These are phyloP conservation scores for Aphidoletes aphidimyza DNA, from an alignment of 2,888 invertebrate genomes.

Conservation along the genomic window DNA sequence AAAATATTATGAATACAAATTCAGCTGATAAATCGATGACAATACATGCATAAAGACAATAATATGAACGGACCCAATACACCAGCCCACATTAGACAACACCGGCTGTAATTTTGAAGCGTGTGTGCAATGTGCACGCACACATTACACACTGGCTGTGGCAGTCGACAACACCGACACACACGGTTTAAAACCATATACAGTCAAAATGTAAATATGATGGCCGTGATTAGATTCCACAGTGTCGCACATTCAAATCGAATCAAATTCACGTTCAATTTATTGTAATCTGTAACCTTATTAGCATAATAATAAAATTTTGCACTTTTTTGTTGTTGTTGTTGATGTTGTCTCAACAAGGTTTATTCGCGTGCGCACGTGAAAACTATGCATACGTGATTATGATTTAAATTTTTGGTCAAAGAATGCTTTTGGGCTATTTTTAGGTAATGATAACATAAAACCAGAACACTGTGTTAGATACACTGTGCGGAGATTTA, in stretches of 20 bases:
- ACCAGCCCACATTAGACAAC: too few species aligned
- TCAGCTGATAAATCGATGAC: slow-evolving; percentile 28
- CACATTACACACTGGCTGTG: not conserved
- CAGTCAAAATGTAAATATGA: slow-evolving; percentile 37
- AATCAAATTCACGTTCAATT: slow-evolving; percentile 29
- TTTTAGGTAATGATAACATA: too few species aligned
- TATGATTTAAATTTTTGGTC: not conserved
- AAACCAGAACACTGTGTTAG: too few species aligned
- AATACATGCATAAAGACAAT: not conserved
- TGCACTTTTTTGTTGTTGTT: not conserved
- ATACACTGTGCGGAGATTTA: too few species aligned
- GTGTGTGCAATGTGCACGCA: too few species aligned
- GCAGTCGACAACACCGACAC: not conserved
- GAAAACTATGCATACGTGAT: slow-evolving; percentile 13
- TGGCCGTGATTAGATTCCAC: slow-evolving; percentile 39
- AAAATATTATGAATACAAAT: slow-evolving; percentile 38
- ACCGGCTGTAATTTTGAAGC: too few species aligned
- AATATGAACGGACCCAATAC: not conserved
- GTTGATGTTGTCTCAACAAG: not conserved
- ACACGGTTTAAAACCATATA: not conserved
- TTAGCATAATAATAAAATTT: slow-evolving; percentile 42
- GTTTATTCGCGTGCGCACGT: not conserved
- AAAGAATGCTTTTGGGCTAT: not conserved
- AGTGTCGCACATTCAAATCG: not conserved
- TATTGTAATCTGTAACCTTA: slow-evolving; percentile 24